These are phyloP conservation scores for Meles meles DNA, from an alignment of 2,113 vertebrate species.

Conservation along the genomic window DNA sequence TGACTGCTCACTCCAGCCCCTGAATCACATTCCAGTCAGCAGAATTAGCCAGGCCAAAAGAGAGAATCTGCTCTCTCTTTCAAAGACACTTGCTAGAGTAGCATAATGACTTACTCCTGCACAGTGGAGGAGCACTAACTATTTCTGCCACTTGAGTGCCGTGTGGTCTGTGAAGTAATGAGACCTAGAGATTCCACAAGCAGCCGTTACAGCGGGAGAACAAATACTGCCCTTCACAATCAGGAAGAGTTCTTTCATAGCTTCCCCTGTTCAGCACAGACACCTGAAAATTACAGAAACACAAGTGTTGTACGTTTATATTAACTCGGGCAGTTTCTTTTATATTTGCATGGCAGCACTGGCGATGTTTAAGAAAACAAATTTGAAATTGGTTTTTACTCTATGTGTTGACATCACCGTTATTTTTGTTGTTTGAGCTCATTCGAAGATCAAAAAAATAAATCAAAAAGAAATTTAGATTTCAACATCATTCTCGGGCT, in stretches of 20 bases:
- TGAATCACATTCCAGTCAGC: neutral
- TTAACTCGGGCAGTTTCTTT: neutral
- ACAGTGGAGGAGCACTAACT: neutral
- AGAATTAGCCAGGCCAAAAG: neutral
- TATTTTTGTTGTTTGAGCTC: neutral
- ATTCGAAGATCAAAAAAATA: neutral
- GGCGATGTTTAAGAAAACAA: neutral
- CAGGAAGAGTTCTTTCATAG: neutral
- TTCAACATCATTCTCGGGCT: neutral
- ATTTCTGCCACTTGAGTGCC: neutral
- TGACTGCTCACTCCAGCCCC: neutral
- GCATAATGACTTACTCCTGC: neutral
- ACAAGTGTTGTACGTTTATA: neutral
- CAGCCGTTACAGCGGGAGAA: neutral
- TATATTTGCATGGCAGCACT: neutral
- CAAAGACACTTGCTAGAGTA: neutral
- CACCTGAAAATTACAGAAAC: neutral
- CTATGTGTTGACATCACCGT: neutral
- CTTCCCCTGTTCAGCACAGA: neutral
- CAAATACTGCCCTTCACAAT: rapidly evolving
- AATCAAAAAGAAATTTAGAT: conserved; percentile 10
- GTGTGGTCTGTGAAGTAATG: neutral
- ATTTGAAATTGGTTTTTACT: neutral
- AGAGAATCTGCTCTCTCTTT: neutral
- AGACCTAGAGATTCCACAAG: neutral